Evolutionary conservation across 2,888 invertebrate genomes (phyloP), one percentile per base, ranked within the genome.

Genomic region (Unio pictorum): DNA sequence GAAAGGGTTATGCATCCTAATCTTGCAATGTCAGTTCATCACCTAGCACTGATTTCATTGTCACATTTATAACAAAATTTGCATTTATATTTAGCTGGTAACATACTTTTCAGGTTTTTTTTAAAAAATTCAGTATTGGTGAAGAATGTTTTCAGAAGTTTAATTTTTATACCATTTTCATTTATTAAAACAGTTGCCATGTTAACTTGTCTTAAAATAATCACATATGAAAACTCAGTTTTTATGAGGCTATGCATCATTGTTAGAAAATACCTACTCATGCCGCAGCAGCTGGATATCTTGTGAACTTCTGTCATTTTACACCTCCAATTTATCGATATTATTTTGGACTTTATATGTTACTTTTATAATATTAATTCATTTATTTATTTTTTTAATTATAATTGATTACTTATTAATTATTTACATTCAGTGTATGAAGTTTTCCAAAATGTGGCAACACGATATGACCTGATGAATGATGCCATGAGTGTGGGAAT

Each of bases 401-500:
- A 8, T 34, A 20, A 56, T 57, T 45, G 11, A 11, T 45, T 11
- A 45, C 15, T 45, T 11, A 45, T 45, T 45, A 45, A 45, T 45
- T 45, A 45, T 45, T 45, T 15, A 45, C 45, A 45, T 92, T 8
- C 90, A 97, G 99, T 99, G 0, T 94, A 96, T 82, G 93, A 95
- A 85, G 97, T 99, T 11, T 99, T 99, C 88, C 95, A 96, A 89
- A 96, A 95, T 87, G 99, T 99, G 3, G 98, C 99, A 0, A 92
- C 93, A 69, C 95, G 94, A 26, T 99, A 99, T 90, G 99, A 99
- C 90, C 85, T 94, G 69, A 99, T 99, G 99, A 99, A 99, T 89
- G 99, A 99, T 92, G 94, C 93, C 1, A 98, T 99, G 98, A 98
- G 98, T 66, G 91, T 94, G 75, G 98, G 99, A 8, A 93, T 99